Conservation (phyloP, 2,888 invertebrate species). For the Hypercompe scribonia region DNA sequence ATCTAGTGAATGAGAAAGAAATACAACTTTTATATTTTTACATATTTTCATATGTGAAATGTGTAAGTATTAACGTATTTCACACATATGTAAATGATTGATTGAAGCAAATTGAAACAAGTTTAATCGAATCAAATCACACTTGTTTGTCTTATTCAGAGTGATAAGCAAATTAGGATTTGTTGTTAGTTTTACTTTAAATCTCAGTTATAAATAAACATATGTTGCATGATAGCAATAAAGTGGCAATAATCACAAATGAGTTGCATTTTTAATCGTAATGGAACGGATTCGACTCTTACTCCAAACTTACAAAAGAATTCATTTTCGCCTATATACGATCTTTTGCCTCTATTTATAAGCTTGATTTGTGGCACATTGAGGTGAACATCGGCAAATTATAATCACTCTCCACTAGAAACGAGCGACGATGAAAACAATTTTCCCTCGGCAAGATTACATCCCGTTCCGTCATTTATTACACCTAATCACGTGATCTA, state of each 20-base stretch:
- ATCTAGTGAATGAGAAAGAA: not conserved
- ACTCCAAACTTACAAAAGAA: not conserved
- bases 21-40: not conserved
- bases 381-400: slow-evolving; percentile 56
- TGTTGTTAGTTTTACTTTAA: no score
- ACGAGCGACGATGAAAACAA: slow-evolving; percentile 74
- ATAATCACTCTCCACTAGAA: slow-evolving; percentile 72
- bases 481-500: slow-evolving; percentile 82
- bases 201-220: no score
- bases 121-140: no score
- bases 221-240: not conserved
- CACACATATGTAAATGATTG: no score
- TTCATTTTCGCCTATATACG: slow-evolving; percentile 7
- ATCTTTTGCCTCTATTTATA: slow-evolving; percentile 20
- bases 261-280: not conserved
- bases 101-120: no score
- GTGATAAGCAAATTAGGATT: no score
- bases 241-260: not conserved
- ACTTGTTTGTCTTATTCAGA: no score
- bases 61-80: no score
- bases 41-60: no score
- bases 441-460: slow-evolving; percentile 74
- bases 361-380: slow-evolving; percentile 47
- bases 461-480: slow-evolving; percentile 69
- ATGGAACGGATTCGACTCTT: not conserved